phyloP scores from a whole-genome alignment of 2,888 invertebrate species.

The Empis stercorea region DNA sequence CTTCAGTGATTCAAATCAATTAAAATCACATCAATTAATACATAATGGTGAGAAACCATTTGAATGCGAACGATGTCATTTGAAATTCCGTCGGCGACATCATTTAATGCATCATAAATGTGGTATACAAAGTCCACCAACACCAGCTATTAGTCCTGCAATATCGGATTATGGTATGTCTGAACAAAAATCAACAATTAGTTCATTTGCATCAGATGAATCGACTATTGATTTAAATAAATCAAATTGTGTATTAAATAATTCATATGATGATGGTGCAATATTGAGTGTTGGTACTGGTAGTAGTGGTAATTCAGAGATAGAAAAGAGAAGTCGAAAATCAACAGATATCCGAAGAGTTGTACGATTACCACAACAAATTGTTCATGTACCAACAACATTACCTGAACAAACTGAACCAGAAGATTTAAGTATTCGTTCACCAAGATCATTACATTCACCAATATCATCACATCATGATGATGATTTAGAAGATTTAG shows the following conservation, averaged over 20 bases:
- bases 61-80: slow-evolving; percentile 64
- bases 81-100: slow-evolving; percentile 71
- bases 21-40: slow-evolving; percentile 78
- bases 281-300: too few species aligned
- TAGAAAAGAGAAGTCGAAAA: slow-evolving; percentile 33
- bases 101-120: slow-evolving; percentile 80
- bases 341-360: slow-evolving; percentile 41
- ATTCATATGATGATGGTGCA: too few species aligned
- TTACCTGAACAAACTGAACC: slow-evolving; percentile 82
- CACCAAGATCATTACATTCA: slow-evolving; percentile 34
- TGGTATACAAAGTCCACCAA: slow-evolving; percentile 36
- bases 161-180: slow-evolving; percentile 19
- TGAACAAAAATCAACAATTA: slow-evolving; percentile 29
- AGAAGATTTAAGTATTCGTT: slow-evolving; percentile 70
- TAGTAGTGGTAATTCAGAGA: slow-evolving; percentile 21
- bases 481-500: slow-evolving; percentile 41
- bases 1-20: slow-evolving; percentile 84
- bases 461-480: slow-evolving; percentile 39
- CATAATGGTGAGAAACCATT: slow-evolving; percentile 87
- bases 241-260: neutral
- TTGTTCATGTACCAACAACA: slow-evolving; percentile 26
- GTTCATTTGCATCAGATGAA: slow-evolving; percentile 30
- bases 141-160: slow-evolving; percentile 24
- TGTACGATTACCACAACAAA: slow-evolving; percentile 35
- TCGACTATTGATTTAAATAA: slow-evolving; percentile 36